Base-by-base conservation (phyloP, 2,888 invertebrate genomes). In the Lissocephala sabroskyi region DNA sequence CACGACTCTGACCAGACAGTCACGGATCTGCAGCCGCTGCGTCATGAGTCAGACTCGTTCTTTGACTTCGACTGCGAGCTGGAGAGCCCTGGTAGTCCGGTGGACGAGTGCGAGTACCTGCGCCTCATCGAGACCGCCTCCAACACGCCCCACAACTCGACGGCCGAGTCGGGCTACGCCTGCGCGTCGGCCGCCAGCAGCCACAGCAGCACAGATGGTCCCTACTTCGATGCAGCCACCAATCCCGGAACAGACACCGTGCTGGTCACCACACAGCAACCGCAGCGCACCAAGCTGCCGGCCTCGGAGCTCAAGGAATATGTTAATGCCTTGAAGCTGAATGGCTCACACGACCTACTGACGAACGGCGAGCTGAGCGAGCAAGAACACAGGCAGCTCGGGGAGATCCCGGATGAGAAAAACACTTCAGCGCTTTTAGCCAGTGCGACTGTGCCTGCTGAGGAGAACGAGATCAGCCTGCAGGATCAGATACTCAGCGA, bases 81-180 rank as follows among this genome's bases (percentile, higher is more conserved):
- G 86, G 90, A 90, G 57, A 90, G 89, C 54, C 90, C 92, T 0
- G 89, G 88, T 41, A 92, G 92, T 63, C 92, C 92, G 0, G 88
- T 87, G 41, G 91, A 91, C 58, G 87, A 88, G 63, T 85, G 85
- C 59, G 89, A 89, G 80, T 85, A 87, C 50, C 86, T 87, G 51
- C 80, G 83, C 56, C 71, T 85, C 40, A 84, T 85, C 71, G 85
- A 76, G 83, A 88, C 87, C 65, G 86, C 86, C 65, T 87, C 87
- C 62, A 86, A 86, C 56, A 86, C 86, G 53, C 84, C 87, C 18
- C 87, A 86, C 58, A 83, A 81, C 54, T 84, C 80, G 65, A 85
- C 79, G 52, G 80, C 80, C 64, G 89, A 87, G 50, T 85, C 86
- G 1, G 86, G 85, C 16, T 86, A 84, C 76, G 83, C 87, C 2